Percentiles rank a stretch among this genome's conserved stretches.
Evolutionary conservation across 2,888 invertebrate species (phyloP).

Genomic region (Aromia moschata): DNA sequence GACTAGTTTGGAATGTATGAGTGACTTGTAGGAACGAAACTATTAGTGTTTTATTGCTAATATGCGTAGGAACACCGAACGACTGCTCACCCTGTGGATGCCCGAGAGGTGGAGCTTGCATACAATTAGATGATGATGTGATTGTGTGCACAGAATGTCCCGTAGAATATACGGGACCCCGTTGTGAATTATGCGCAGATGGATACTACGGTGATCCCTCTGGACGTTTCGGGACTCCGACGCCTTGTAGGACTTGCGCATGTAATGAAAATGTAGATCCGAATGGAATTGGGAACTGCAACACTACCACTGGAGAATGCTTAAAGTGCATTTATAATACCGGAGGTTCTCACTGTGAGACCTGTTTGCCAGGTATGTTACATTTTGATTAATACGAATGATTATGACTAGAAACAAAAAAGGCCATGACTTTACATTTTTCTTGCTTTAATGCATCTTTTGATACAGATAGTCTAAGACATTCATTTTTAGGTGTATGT

Average conservation of each 20-base stretch:
- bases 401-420: no score
- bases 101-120: slow-evolving; percentile 92
- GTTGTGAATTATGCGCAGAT: slow-evolving; percentile 94
- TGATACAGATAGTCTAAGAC: no score
- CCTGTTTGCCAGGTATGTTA: slow-evolving; percentile 81
- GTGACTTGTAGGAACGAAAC: no score
- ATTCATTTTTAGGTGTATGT: no score
- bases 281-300: slow-evolving; percentile 97
- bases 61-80: slow-evolving; percentile 72
- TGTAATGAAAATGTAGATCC: slow-evolving; percentile 94
- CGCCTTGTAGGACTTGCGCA: slow-evolving; percentile 85
- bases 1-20: no score
- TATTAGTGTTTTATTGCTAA: background rate
- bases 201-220: slow-evolving; percentile 70
- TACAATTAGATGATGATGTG: slow-evolving; percentile 84
- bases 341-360: slow-evolving; percentile 90
- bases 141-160: slow-evolving; percentile 96
- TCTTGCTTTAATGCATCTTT: no score
- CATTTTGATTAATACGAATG: no score
- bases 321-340: slow-evolving; percentile 97
- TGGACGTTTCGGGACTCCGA: slow-evolving; percentile 72
- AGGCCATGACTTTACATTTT: no score
- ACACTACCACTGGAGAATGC: slow-evolving; percentile 95
- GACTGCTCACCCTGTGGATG: slow-evolving; percentile 96
- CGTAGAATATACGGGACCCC: slow-evolving; percentile 86